A percentile compares a stretch with the other conserved stretches of the same genome.
These are phyloP conservation scores for Globodera rostochiensis DNA, from an alignment of 1,140 invertebrate species.

Conservation along the genomic window DNA sequence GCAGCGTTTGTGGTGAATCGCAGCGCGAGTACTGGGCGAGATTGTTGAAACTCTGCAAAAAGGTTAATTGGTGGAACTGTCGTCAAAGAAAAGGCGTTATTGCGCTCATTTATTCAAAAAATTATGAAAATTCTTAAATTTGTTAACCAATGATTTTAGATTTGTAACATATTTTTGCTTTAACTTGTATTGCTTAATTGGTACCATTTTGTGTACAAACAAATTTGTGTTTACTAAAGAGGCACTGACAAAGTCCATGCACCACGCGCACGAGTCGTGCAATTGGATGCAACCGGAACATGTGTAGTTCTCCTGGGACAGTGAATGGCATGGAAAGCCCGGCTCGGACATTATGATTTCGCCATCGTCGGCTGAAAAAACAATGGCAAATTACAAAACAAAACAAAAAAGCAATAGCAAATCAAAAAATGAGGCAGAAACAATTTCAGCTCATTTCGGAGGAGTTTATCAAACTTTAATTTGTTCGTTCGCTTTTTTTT, in stretches of 20 bases:
- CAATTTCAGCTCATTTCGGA: neutral
- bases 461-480: neutral
- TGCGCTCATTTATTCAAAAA: too few species aligned
- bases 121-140: too few species aligned
- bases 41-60: conserved; percentile 59
- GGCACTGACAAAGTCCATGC: conserved; percentile 53
- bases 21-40: conserved; percentile 62
- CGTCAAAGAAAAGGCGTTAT: too few species aligned
- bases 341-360: conserved; percentile 55
- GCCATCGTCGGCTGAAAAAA: conserved; percentile 45
- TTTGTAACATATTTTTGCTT: too few species aligned
- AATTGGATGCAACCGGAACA: conserved; percentile 61
- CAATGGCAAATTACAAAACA: neutral
- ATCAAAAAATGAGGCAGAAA: neutral
- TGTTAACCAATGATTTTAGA: too few species aligned
- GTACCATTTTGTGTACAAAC: too few species aligned
- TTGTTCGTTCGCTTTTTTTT: neutral
- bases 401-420: neutral
- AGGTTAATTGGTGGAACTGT: neutral
- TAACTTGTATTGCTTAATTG: too few species aligned
- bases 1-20: conserved; percentile 52
- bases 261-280: conserved; percentile 65
- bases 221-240: conserved; percentile 1
- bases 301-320: conserved; percentile 62
- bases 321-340: conserved; percentile 64